Evolutionary conservation across 2,888 invertebrate species (phyloP).

Genomic region (Lucinisca nassula): DNA sequence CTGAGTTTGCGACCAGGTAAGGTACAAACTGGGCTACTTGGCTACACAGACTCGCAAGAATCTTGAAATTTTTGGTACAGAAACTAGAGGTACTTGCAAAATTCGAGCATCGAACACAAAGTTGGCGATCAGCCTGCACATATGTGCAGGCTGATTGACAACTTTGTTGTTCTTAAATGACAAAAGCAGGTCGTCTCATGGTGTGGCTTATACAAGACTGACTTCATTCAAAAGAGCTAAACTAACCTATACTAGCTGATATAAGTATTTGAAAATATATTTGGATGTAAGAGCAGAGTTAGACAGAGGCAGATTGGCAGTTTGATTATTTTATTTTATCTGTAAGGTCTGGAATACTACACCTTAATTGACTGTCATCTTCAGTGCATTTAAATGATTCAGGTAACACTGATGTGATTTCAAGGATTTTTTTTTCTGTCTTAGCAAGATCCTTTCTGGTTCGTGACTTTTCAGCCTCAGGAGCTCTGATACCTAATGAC

Average conservation of each 20-base stretch:
- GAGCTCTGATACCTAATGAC: neutral
- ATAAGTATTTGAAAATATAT: neutral
- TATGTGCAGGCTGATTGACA: no score
- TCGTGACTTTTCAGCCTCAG: neutral
- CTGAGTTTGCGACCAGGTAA: no score
- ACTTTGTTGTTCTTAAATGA: no score
- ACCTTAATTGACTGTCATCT: neutral
- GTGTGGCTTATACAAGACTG: neutral
- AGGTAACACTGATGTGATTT: neutral
- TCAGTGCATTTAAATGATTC: neutral
- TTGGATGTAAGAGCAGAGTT: neutral
- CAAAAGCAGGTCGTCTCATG: no score
- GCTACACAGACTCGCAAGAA: no score
- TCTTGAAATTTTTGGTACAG: no score
- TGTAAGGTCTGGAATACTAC: neutral
- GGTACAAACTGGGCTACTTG: no score
- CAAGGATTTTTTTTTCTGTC: neutral
- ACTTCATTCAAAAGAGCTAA: neutral
- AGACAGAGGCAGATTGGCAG: neutral
- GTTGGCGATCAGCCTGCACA: no score
- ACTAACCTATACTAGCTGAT: neutral
- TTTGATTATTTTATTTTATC: neutral
- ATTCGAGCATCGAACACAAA: no score
- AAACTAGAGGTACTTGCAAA: no score
- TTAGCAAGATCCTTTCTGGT: neutral